phyloP scores from a whole-genome alignment of 2,888 invertebrate genomes.

The Eudemis profundana region DNA sequence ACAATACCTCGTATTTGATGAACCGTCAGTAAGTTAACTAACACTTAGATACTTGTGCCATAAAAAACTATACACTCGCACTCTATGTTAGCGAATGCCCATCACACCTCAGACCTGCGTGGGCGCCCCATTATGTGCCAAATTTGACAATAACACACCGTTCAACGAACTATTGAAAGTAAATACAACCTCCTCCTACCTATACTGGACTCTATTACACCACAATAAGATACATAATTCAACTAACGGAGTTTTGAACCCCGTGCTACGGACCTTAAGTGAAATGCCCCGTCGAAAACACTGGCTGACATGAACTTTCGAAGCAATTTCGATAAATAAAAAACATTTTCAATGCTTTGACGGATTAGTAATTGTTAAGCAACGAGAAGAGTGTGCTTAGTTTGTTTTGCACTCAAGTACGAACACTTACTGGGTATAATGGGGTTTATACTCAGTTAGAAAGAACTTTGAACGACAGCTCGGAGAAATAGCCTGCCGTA shows the following conservation, averaged over 20 bases:
- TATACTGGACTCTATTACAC: constrained; percentile 45
- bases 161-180: constrained; percentile 56
- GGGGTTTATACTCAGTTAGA: too few relatives aligned
- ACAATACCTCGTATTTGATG: too few relatives aligned
- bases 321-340: constrained; percentile 47
- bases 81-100: constrained; percentile 16
- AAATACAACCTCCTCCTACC: constrained; percentile 50
- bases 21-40: too few relatives aligned
- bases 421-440: too few relatives aligned
- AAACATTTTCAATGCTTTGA: constrained; percentile 43
- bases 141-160: constrained; percentile 55
- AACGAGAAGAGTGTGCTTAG: constrained; percentile 6
- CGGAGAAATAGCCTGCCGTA: too few relatives aligned
- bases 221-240: constrained; percentile 15
- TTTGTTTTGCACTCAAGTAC: neutral
- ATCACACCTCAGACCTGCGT: constrained; percentile 29
- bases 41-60: too few relatives aligned
- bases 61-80: neutral
- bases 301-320: constrained; percentile 46
- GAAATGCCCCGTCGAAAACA: constrained; percentile 33
- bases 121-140: constrained; percentile 48
- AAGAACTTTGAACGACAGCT: too few relatives aligned
- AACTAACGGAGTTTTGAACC: neutral
- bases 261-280: constrained; percentile 10
- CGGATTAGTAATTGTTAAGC: constrained; percentile 29